Conservation (phyloP, 2,888 invertebrate genomes). For the Athripsodes cinereus region DNA sequence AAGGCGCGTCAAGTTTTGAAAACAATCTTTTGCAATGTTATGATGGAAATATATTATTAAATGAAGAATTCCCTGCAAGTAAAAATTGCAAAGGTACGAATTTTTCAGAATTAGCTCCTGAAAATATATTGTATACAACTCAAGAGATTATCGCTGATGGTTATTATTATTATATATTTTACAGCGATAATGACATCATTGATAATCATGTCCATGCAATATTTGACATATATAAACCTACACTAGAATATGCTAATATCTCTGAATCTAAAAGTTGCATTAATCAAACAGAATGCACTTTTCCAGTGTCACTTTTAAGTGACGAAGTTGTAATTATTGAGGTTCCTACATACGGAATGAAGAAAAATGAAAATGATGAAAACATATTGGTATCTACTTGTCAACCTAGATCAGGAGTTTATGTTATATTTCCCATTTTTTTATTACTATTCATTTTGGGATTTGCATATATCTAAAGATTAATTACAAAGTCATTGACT, state of each 20-base stretch:
- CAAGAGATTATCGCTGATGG: slow-evolving; percentile 71
- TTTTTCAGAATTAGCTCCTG: slow-evolving; percentile 62
- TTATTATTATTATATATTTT: slow-evolving; percentile 86
- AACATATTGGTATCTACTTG: slow-evolving; percentile 70
- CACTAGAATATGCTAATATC: slow-evolving; percentile 69
- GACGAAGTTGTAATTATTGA: slow-evolving; percentile 79
- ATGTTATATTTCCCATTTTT: slow-evolving; percentile 72
- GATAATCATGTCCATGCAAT: slow-evolving; percentile 76
- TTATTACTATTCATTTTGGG: slow-evolving; percentile 69
- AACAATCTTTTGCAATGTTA: slow-evolving; percentile 70
- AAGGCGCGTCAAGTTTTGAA: slow-evolving; percentile 79
- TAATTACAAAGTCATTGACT: too few relatives aligned
- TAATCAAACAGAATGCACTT: slow-evolving; percentile 71
- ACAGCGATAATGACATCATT: slow-evolving; percentile 77
- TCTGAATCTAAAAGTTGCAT: slow-evolving; percentile 62
- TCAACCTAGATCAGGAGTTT: slow-evolving; percentile 71
- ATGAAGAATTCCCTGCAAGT: slow-evolving; percentile 64
- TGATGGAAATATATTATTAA: slow-evolving; percentile 66
- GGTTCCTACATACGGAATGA: slow-evolving; percentile 77
- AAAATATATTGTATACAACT: slow-evolving; percentile 53
- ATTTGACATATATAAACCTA: slow-evolving; percentile 80
- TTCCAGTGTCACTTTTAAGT: slow-evolving; percentile 64
- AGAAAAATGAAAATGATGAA: slow-evolving; percentile 67
- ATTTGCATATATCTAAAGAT: slow-evolving; percentile 71
- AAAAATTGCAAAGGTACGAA: slow-evolving; percentile 61